Conservation (phyloP, 2,113 vertebrate species). For the Chinchilla lanigera region DNA sequence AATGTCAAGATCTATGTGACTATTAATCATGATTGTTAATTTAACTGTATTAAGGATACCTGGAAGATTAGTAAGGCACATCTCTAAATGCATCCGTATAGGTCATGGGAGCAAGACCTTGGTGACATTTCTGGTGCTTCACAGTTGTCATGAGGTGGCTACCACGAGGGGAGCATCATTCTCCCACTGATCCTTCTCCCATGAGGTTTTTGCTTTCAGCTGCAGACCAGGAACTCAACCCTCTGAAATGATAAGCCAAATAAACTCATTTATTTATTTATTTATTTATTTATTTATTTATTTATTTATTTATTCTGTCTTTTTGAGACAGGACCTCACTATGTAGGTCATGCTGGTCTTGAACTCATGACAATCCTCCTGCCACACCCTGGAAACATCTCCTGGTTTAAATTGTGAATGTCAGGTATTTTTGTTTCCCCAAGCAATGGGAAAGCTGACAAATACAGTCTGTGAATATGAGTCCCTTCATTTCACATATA, state of each 20-base stretch:
- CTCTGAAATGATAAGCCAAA: background rate
- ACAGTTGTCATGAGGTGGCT: background rate
- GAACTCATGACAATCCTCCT: too few relatives aligned
- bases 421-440: background rate
- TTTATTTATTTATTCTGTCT: too few relatives aligned
- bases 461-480: background rate
- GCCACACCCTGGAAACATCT: background rate
- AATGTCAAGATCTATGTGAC: background rate
- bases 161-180: background rate
- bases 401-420: background rate
- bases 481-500: background rate
- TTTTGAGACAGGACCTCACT: too few relatives aligned
- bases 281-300: too few relatives aligned
- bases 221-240: background rate
- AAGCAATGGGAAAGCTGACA: background rate
- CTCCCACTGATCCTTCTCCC: background rate
- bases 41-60: background rate
- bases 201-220: background rate
- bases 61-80: background rate
- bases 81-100: background rate
- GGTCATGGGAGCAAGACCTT: background rate
- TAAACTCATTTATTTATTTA: too few relatives aligned
- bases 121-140: background rate
- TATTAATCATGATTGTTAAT: background rate
- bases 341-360: too few relatives aligned